Evolutionary conservation across 1,140 invertebrate genomes (phyloP), one percentile per base, ranked within the genome.

Genomic region (Drosophila chauvacae): DNA sequence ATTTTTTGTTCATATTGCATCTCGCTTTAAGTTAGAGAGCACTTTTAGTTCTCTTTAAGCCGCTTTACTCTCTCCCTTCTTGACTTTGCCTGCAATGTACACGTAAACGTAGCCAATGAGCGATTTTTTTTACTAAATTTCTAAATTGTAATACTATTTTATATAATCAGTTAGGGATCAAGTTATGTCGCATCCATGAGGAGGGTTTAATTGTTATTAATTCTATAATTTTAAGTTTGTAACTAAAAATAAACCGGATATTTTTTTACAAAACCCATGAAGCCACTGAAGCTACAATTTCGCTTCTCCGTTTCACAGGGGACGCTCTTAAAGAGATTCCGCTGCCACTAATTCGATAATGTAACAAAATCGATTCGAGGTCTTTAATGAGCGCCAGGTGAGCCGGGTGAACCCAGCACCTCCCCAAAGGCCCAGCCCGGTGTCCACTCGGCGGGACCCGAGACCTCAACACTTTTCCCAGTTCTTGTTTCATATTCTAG

Each of bases 391-490:
- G 56, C 14, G 9, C 44, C 30, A 56, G n/a, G 42, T 42, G 14
- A 44, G 37, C 6, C 35, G 45, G 61, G 63, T 33, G 45, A 50
- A 37, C 48, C 14, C 53, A 37, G 9, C 33, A 39, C 33, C 30
- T 7, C 28, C 62, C 4, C 11, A 37, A 37, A 37, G 11, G 35
- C 13, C 11, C 35, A 37, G 11, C 35, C 35, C 35, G 11, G 11
- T 37, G 35, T 37, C 35, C 53, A 53, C 33, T 23, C 13, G 51
- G 33, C 33, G 20, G 16, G 51, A 37, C 51, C 33, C 51, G 51
- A 30, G 42, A 33, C 20, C 71, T 75, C 72, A 76, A 76, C 73
- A 76, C 73, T 58, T 66, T 76, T 59, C 20, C 47, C 73, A 66
- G 75, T 56, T 68, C 45, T 62, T 28, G 62, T 30, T 59, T 74